Evolutionary conservation across 2,113 vertebrate species (phyloP).

Genomic region (Paramisgurnus dabryanus): DNA sequence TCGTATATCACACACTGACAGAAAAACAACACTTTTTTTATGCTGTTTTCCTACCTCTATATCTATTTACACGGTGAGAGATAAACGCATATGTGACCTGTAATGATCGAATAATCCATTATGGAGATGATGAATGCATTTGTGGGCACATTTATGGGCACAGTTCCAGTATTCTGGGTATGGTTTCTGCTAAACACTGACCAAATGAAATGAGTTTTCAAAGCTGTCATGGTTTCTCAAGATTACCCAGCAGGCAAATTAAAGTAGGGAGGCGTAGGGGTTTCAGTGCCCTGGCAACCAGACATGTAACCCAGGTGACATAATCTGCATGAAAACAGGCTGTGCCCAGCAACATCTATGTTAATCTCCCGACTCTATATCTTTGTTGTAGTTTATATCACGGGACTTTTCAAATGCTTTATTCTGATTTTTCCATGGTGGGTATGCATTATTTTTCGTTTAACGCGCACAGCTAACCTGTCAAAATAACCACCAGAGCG

Average conservation of each 20-base stretch:
- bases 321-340: slow-evolving; percentile 34
- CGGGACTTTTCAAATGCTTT: too few species aligned
- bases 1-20: neutral
- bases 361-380: neutral
- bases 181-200: neutral
- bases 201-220: slow-evolving; percentile 4
- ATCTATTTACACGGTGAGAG: neutral
- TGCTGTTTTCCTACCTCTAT: neutral
- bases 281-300: slow-evolving; percentile 49
- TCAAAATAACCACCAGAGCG: too few species aligned
- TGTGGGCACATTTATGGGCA: neutral
- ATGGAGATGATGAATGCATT: too few species aligned
- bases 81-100: neutral
- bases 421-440: too few species aligned
- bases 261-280: slow-evolving; percentile 11
- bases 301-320: slow-evolving; percentile 55
- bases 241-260: slow-evolving; percentile 18
- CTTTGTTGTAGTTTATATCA: too few species aligned
- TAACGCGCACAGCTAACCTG: too few species aligned
- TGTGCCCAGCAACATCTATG: neutral
- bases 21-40: neutral
- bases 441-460: too few species aligned
- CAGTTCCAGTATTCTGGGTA: neutral
- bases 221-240: slow-evolving; percentile 5
- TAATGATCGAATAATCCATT: neutral